A percentile compares a stretch with the other conserved stretches of the same genome.
Conservation (phyloP, 2,113 vertebrate species). For the mouse (Mus musculus) region DNA sequence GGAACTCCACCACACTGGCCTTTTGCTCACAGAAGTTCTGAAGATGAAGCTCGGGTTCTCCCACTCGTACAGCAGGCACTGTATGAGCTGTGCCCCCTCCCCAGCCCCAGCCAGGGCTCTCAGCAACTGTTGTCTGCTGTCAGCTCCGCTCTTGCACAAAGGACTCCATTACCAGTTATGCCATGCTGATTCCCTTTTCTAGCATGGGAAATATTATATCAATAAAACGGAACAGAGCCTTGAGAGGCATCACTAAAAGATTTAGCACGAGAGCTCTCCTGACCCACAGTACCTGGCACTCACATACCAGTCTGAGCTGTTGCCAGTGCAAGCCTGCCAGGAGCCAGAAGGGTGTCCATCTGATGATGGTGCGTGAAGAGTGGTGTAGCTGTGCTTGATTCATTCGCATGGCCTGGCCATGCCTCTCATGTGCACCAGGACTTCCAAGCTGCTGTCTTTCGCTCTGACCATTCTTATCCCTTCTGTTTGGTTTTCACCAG, state of each 20-base stretch:
- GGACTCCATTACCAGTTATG: neutral
- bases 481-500: neutral
- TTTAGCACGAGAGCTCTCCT: rapidly evolving
- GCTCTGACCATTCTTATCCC: neutral
- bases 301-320: rapidly evolving
- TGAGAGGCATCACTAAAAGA: rapidly evolving
- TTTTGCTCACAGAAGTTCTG: neutral
- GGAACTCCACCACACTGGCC: neutral
- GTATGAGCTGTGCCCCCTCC: neutral
- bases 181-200: neutral
- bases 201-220: neutral
- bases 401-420: rapidly evolving
- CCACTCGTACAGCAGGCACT: neutral
- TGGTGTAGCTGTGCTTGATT: neutral
- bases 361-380: rapidly evolving
- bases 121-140: too few species aligned
- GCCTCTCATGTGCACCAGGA: rapidly evolving
- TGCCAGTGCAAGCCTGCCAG: rapidly evolving
- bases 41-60: neutral
- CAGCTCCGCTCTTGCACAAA: neutral
- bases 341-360: rapidly evolving
- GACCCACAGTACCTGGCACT: rapidly evolving
- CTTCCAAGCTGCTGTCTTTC: neutral
- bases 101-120: neutral
- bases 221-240: neutral